Percentiles rank a stretch among this genome's conserved stretches.
These are phyloP conservation scores for Marronus borbonicus DNA, from an alignment of 2,888 invertebrate genomes.

Conservation along the genomic window DNA sequence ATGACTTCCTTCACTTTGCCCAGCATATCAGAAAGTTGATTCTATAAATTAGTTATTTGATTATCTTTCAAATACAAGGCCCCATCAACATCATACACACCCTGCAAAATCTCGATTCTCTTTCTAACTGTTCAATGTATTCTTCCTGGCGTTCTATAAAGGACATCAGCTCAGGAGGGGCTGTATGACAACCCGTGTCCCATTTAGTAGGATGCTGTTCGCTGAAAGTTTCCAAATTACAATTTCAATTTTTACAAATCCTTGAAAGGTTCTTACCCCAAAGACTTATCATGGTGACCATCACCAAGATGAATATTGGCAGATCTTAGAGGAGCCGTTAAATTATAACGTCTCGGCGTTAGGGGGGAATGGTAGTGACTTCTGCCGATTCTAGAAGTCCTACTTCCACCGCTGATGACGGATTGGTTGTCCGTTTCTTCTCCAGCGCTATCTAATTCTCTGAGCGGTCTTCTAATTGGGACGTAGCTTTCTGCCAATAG, in stretches of 20 bases:
- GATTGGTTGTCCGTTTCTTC: constrained; percentile 76
- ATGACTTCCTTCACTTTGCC: constrained; percentile 90
- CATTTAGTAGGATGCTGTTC: constrained; percentile 31
- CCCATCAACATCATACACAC: constrained; percentile 65
- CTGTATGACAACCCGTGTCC: constrained; percentile 48
- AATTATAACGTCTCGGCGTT: constrained; percentile 31
- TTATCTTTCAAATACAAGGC: no score
- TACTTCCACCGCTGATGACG: constrained; percentile 67
- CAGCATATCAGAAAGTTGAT: constrained; percentile 82
- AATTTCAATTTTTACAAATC: background rate
- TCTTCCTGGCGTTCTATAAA: constrained; percentile 91
- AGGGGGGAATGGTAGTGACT: constrained; percentile 54
- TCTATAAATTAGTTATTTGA: constrained; percentile 68
- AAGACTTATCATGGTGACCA: constrained; percentile 18
- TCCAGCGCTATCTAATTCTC: constrained; percentile 72
- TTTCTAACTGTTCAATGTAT: constrained; percentile 88
- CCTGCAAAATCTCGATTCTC: constrained; percentile 88
- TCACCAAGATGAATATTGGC: constrained; percentile 29
- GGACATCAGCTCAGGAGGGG: constrained; percentile 82
- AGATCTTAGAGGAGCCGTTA: constrained; percentile 29
- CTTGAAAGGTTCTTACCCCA: constrained; percentile 11
- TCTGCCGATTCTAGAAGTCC: constrained; percentile 55
- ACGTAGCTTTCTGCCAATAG: constrained; percentile 84
- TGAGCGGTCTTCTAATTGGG: constrained; percentile 64
- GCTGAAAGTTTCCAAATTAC: background rate